Evolutionary conservation across 2,113 vertebrate species (phyloP).

Genomic region (Pseudonaja textilis): DNA sequence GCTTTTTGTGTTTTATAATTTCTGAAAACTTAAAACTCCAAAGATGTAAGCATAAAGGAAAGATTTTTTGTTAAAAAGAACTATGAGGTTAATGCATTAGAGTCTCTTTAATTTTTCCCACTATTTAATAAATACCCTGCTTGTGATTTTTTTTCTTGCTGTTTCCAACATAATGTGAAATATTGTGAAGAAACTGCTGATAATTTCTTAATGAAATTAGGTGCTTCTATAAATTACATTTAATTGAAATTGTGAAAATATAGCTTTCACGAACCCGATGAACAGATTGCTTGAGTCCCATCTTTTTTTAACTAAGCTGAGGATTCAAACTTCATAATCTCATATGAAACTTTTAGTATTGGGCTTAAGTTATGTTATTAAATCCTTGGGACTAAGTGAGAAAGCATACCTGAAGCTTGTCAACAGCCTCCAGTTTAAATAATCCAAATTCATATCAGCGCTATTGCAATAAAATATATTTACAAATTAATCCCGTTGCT

Average conservation of each 20-base stretch:
- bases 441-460: constrained; percentile 73
- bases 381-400: constrained; percentile 67
- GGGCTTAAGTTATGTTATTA: constrained; percentile 56
- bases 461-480: constrained; percentile 78
- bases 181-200: constrained; percentile 59
- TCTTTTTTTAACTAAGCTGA: neutral
- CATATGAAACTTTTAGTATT: constrained; percentile 33
- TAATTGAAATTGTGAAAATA: constrained; percentile 37
- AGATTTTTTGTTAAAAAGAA: constrained; percentile 46
- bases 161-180: constrained; percentile 64
- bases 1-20: constrained; percentile 52
- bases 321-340: neutral
- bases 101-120: constrained; percentile 50
- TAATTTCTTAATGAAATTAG: constrained; percentile 61
- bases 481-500: constrained; percentile 81
- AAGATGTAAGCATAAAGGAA: neutral
- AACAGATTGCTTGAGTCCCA: neutral
- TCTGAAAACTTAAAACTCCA: constrained; percentile 40
- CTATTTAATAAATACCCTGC: constrained; percentile 36
- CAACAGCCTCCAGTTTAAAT: constrained; percentile 41
- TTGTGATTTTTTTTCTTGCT: constrained; percentile 64
- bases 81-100: constrained; percentile 29
- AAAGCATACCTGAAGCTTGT: constrained; percentile 64
- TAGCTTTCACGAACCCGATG: constrained; percentile 26
- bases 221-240: constrained; percentile 56